phyloP scores from a whole-genome alignment of 2,113 vertebrate species.

The Phyllopteryx taeniolatus region DNA sequence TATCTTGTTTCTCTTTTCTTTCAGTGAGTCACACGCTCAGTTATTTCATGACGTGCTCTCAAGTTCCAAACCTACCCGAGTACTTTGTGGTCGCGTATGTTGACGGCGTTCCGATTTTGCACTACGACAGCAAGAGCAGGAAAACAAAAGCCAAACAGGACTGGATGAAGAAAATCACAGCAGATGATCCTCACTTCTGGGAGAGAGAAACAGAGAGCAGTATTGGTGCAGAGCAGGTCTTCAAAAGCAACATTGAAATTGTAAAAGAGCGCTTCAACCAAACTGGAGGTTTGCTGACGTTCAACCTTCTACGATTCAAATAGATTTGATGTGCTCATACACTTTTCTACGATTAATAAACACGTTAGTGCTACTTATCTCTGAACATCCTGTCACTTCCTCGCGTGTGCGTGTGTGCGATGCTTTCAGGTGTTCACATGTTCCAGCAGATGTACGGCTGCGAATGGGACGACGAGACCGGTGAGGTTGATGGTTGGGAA shows the following conservation, averaged over 20 bases:
- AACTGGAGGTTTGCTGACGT: slow-evolving; percentile 46
- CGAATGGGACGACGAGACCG: slow-evolving; percentile 17
- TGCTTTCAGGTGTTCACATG: slow-evolving; percentile 34
- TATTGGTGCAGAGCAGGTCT: accelerated
- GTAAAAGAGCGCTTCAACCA: slow-evolving; percentile 35
- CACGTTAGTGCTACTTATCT: too few relatives aligned
- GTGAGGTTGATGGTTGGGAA: accelerated
- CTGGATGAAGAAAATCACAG: slow-evolving; percentile 20
- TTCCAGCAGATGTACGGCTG: accelerated
- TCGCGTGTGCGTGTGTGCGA: too few relatives aligned
- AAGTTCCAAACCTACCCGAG: too few relatives aligned
- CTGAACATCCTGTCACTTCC: too few relatives aligned
- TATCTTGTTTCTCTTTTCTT: too few relatives aligned
- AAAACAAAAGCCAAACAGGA: slow-evolving; percentile 26
- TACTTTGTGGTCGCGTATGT: not conserved
- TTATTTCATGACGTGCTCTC: too few relatives aligned
- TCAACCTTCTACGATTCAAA: slow-evolving; percentile 3
- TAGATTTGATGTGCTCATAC: too few relatives aligned
- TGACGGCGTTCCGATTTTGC: not conserved
- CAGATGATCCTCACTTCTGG: slow-evolving; percentile 2
- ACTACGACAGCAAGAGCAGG: not conserved
- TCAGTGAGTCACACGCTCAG: too few relatives aligned
- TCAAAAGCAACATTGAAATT: slow-evolving; percentile 7
- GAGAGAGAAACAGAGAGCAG: accelerated
- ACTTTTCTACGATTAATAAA: too few relatives aligned